Evolutionary conservation across 2,888 invertebrate genomes (phyloP).

Genomic region (Cheilosia soror): DNA sequence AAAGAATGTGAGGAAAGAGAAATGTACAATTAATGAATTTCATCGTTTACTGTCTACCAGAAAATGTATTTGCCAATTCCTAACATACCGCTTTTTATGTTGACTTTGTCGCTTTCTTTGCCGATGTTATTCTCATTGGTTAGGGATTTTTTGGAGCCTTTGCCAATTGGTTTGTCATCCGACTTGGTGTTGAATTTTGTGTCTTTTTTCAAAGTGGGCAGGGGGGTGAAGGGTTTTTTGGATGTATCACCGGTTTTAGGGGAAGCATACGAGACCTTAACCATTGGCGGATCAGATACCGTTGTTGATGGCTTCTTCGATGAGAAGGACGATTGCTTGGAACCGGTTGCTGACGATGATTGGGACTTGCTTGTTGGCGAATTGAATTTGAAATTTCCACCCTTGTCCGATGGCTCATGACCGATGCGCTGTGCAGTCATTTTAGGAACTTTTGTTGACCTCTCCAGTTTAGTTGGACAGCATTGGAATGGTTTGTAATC

Average conservation of each 20-base stretch:
- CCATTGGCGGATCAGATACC: conserved; percentile 79
- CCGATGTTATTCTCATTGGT: conserved; percentile 77
- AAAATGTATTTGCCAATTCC: conserved; percentile 93
- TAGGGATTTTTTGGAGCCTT: conserved; percentile 77
- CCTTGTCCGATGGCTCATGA: conserved; percentile 79
- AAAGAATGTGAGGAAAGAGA: conserved; percentile 81
- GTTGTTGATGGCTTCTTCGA: conserved; percentile 66
- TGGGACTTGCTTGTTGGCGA: conserved; percentile 68
- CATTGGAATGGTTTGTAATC: conserved; percentile 95
- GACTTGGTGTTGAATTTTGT: conserved; percentile 76
- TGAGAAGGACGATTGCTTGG: conserved; percentile 76
- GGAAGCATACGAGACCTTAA: conserved; percentile 82
- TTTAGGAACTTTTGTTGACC: conserved; percentile 92
- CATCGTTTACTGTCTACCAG: conserved; percentile 87
- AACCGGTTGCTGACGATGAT: conserved; percentile 77
- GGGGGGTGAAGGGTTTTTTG: conserved; percentile 63
- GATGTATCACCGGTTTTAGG: conserved; percentile 77
- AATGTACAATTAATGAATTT: conserved; percentile 78
- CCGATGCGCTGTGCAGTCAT: conserved; percentile 85
- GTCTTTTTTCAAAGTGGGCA: conserved; percentile 66
- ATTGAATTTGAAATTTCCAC: conserved; percentile 77
- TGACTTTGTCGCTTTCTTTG: conserved; percentile 82
- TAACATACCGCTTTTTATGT: conserved; percentile 90
- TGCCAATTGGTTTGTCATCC: conserved; percentile 77
- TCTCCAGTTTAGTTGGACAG: conserved; percentile 93